Conservation (phyloP, 2,797 vertebrate species). For the Dryobates pubescens region DNA sequence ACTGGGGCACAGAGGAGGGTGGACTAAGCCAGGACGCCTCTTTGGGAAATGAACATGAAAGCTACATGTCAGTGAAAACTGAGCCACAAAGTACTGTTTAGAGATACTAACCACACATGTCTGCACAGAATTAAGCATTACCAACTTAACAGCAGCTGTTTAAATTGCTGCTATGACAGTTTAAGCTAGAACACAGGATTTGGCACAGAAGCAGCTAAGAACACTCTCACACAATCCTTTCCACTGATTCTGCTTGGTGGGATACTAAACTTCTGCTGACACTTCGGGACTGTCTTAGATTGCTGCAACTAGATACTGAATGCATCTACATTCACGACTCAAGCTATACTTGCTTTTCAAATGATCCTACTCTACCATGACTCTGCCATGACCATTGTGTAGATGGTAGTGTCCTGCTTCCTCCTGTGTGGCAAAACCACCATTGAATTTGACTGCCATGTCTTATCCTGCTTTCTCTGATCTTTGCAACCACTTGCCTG, state of each 20-base stretch:
- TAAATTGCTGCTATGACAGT: constrained; percentile 1
- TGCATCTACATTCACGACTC: not conserved
- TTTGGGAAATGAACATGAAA: not conserved
- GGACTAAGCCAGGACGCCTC: not conserved
- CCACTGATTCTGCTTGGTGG: not conserved
- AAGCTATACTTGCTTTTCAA: not conserved
- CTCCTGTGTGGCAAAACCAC: not conserved
- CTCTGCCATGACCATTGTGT: no score
- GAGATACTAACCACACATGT: not conserved
- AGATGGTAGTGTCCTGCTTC: not conserved
- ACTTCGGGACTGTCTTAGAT: not conserved
- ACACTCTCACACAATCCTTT: not conserved
- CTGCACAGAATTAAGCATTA: not conserved
- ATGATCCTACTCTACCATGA: not conserved
- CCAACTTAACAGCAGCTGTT: not conserved
- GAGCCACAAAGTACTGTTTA: not conserved
- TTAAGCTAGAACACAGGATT: not conserved
- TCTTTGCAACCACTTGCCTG: not conserved
- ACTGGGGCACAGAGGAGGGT: not conserved
- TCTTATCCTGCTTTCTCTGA: not conserved
- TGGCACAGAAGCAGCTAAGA: not conserved
- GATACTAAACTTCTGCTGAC: not conserved
- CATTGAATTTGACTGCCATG: not conserved
- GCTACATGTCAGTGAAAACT: not conserved
- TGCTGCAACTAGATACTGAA: not conserved